Conservation (phyloP, 2,113 vertebrate genomes). For the Xiphophorus couchianus region DNA sequence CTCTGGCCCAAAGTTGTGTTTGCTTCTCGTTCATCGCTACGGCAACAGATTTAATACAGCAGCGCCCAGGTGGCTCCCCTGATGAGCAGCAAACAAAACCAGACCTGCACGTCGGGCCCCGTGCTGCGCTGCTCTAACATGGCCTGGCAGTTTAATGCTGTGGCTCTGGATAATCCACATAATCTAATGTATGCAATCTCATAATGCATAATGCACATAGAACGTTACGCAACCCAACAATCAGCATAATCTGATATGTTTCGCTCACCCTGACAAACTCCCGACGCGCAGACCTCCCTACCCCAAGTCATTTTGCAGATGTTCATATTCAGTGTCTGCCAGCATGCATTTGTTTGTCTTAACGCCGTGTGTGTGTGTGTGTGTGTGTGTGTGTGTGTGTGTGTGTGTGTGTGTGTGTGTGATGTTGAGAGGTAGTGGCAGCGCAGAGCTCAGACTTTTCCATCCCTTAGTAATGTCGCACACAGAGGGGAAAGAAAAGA, state of each 20-base stretch:
- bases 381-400: slow-evolving; percentile 33
- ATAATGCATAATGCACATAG: slow-evolving; percentile 50
- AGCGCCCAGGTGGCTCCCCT: slow-evolving; percentile 21
- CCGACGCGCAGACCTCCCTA: slow-evolving; percentile 13
- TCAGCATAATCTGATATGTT: slow-evolving; percentile 46
- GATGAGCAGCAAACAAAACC: slow-evolving; percentile 6
- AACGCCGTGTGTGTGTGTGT: slow-evolving; percentile 25
- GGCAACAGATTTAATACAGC: neutral
- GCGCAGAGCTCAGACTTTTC: slow-evolving; percentile 48
- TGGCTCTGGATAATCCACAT: slow-evolving; percentile 53
- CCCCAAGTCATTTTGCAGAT: slow-evolving; percentile 62
- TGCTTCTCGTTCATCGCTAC: neutral
- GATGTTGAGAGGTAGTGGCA: slow-evolving; percentile 66
- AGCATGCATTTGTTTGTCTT: slow-evolving; percentile 50
- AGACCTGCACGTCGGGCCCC: neutral
- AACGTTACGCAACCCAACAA: slow-evolving; percentile 55
- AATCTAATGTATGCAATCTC: slow-evolving; percentile 66
- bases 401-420: slow-evolving; percentile 23
- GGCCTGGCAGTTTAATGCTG: slow-evolving; percentile 28
- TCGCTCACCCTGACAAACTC: slow-evolving; percentile 6
- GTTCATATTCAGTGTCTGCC: slow-evolving; percentile 56
- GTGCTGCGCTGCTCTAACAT: slow-evolving; percentile 33
- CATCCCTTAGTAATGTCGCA: slow-evolving; percentile 64
- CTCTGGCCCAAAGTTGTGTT: neutral
- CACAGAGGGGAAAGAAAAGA: slow-evolving; percentile 51